These are phyloP conservation scores for Stenoptilia bipunctidactyla DNA, from an alignment of 2,888 invertebrate genomes.

Conservation along the genomic window DNA sequence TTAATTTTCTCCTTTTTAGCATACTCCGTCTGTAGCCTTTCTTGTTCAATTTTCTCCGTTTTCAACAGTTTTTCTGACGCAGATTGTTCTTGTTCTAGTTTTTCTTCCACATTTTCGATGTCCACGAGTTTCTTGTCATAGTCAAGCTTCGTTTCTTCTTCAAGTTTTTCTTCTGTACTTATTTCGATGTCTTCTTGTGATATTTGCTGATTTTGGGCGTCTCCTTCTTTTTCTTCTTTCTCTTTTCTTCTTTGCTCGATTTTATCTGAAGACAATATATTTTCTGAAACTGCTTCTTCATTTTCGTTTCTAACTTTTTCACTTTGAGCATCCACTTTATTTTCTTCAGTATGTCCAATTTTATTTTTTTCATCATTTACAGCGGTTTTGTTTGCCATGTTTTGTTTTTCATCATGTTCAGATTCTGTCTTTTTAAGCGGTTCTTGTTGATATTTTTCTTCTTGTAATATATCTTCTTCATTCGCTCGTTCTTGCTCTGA, in stretches of 20 bases:
- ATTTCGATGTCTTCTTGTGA: constrained; percentile 19
- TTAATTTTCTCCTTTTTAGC: constrained; percentile 3
- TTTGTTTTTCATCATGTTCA: too few relatives aligned
- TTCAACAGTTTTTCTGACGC: constrained; percentile 4
- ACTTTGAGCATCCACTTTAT: constrained; percentile 13
- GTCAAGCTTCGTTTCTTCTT: constrained; percentile 7
- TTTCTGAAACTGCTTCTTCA: too few relatives aligned
- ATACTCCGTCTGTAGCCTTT: constrained; percentile 12
- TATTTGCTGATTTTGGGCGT: constrained; percentile 34
- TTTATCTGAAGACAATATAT: too few relatives aligned
- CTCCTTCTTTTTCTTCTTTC: constrained; percentile 30
- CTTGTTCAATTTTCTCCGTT: constrained; percentile 2
- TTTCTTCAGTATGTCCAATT: constrained; percentile 12
- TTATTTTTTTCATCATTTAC: constrained; percentile 22
- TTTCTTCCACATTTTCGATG: constrained; percentile 5
- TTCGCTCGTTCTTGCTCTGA: too few relatives aligned
- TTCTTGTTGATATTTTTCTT: constrained; percentile 1
- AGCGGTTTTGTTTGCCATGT: too few relatives aligned
- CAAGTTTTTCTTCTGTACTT: constrained; percentile 17
- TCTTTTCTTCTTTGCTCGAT: constrained; percentile 23
- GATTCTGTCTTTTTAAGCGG: too few relatives aligned
- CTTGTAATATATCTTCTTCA: neutral
- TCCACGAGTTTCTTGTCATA: constrained; percentile 7
- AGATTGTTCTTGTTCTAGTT: constrained; percentile 10
- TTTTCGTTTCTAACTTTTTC: too few relatives aligned